These are phyloP conservation scores for Rhynchophorus ferrugineus DNA, from an alignment of 1,140 invertebrate genomes.

Conservation along the genomic window DNA sequence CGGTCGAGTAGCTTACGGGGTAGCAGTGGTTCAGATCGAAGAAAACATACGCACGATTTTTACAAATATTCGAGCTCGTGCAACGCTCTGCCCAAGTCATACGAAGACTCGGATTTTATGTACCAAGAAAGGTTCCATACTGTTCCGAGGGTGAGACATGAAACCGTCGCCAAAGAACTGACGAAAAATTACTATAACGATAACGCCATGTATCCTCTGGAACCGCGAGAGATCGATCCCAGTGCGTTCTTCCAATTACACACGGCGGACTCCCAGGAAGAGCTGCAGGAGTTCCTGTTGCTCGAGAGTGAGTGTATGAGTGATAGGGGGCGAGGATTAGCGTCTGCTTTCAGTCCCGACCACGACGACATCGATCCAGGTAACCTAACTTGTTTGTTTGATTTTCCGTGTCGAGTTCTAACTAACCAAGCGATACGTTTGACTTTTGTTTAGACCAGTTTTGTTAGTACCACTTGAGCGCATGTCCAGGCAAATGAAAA, in stretches of 20 bases:
- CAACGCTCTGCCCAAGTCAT: slow-evolving; percentile 33
- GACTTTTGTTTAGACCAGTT: slow-evolving; percentile 28
- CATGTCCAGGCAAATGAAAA: slow-evolving; percentile 27
- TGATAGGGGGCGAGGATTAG: slow-evolving; percentile 43
- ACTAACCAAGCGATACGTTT: slow-evolving; percentile 22
- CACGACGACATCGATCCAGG: slow-evolving; percentile 17
- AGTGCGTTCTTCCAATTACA: slow-evolving; percentile 51
- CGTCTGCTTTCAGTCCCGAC: slow-evolving; percentile 40
- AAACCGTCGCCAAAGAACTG: slow-evolving; percentile 11
- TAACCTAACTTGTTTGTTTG: slow-evolving; percentile 25
- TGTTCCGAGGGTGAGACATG: slow-evolving; percentile 45
- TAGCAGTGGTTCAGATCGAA: slow-evolving; percentile 31
- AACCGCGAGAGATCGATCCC: slow-evolving; percentile 53
- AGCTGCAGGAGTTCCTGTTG: slow-evolving; percentile 57
- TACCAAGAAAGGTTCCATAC: slow-evolving; percentile 46
- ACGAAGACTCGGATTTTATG: slow-evolving; percentile 12
- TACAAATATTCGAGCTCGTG: slow-evolving; percentile 33
- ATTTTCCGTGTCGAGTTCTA: slow-evolving; percentile 24
- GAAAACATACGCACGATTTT: slow-evolving; percentile 13
- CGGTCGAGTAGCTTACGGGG: slow-evolving; percentile 42
- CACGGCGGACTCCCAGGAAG: slow-evolving; percentile 55
- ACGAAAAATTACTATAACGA: slow-evolving; percentile 33
- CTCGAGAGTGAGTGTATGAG: slow-evolving; percentile 56
- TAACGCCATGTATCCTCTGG: slow-evolving; percentile 46
- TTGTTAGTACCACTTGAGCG: slow-evolving; percentile 13